These are phyloP conservation scores for Scomber scombrus DNA, from an alignment of 2,113 vertebrate genomes.

Conservation along the genomic window DNA sequence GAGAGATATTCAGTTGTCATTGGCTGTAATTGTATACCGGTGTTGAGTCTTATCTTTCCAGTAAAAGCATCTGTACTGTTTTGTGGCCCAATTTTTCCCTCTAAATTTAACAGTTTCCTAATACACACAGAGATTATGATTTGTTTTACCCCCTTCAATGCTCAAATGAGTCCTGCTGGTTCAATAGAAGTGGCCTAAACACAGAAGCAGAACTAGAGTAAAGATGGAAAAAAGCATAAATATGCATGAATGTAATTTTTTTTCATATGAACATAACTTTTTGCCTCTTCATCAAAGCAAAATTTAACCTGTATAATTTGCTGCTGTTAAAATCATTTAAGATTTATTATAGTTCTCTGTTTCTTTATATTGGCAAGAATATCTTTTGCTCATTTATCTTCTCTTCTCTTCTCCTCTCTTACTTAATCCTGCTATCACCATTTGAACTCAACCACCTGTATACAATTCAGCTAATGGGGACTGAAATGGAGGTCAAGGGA, in stretches of 20 bases:
- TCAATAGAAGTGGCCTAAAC: constrained; percentile 25
- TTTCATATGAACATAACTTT: constrained; percentile 30
- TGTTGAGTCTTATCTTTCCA: constrained; percentile 63
- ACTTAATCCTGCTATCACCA: constrained; percentile 13
- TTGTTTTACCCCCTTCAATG: background rate
- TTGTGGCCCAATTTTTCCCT: background rate
- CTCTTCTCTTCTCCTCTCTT: constrained; percentile 58
- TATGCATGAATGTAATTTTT: constrained; percentile 74
- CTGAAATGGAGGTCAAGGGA: constrained; percentile 66
- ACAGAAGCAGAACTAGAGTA: constrained; percentile 32
- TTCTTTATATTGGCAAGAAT: constrained; percentile 34
- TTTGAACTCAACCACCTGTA: constrained; percentile 84
- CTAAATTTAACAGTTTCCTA: background rate
- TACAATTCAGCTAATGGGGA: constrained; percentile 85
- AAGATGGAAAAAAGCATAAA: constrained; percentile 24
- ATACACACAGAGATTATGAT: constrained; percentile 1
- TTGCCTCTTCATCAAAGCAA: constrained; percentile 31
- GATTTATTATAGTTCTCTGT: constrained; percentile 54
- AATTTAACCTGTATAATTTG: constrained; percentile 38
- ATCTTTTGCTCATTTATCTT: constrained; percentile 1
- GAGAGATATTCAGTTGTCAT: constrained; percentile 67
- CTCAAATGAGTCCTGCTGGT: constrained; percentile 11
- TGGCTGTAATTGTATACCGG: constrained; percentile 80
- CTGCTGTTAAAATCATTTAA: constrained; percentile 53
- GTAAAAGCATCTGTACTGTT: background rate